Percentiles rank a stretch among this genome's conserved stretches.
These are phyloP conservation scores for Gavia stellata DNA, from an alignment of 2,113 vertebrate genomes.

Conservation along the genomic window DNA sequence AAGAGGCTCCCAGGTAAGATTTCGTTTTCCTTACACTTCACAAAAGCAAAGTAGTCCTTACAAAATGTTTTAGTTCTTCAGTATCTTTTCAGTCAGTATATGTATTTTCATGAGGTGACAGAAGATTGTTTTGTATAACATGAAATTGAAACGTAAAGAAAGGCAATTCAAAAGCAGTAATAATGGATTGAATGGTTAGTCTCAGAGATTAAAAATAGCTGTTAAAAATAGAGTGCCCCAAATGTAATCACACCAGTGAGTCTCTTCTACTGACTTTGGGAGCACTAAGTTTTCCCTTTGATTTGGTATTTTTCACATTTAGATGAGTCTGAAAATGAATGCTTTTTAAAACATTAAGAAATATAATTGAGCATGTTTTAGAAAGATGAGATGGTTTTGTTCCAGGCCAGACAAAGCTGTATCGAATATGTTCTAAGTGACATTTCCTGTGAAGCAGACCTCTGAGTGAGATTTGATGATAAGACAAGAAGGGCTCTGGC, in stretches of 20 bases:
- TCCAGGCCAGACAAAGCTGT: not conserved
- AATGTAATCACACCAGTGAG: not conserved
- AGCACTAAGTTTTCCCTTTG: not conserved
- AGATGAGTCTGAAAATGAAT: not conserved
- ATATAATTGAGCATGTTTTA: not conserved
- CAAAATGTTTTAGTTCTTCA: not conserved
- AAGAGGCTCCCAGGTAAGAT: conserved; percentile 86
- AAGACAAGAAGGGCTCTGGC: not conserved
- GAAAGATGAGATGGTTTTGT: not conserved
- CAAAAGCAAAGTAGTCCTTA: not conserved
- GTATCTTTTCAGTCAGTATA: not conserved
- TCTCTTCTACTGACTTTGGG: not conserved
- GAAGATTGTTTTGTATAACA: not conserved
- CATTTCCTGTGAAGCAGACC: not conserved
- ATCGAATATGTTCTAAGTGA: not conserved
- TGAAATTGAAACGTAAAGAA: not conserved
- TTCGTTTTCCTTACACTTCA: not conserved
- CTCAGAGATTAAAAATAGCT: not conserved
- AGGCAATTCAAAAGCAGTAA: not conserved
- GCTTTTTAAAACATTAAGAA: not conserved
- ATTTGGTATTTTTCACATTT: not conserved
- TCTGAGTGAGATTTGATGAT: not conserved
- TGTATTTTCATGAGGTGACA: not conserved
- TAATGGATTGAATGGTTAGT: not conserved
- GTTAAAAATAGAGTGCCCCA: not conserved